These are phyloP conservation scores for Thumatha senex DNA, from an alignment of 2,888 invertebrate genomes.

Conservation along the genomic window DNA sequence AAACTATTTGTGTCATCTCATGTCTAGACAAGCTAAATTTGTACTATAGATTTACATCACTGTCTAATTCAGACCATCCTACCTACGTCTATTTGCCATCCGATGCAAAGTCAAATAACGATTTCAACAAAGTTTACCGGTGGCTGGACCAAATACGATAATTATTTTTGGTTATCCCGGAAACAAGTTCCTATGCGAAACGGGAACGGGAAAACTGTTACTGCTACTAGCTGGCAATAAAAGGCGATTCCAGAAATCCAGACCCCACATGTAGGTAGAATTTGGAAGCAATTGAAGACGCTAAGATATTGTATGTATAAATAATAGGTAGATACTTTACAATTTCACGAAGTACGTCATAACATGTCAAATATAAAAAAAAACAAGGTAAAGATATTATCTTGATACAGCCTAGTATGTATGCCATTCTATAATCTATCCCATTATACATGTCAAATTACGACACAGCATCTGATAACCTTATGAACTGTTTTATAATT, in stretches of 20 bases:
- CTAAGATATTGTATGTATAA: too few relatives aligned
- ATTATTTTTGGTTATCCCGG: too few relatives aligned
- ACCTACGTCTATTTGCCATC: slow-evolving; percentile 26
- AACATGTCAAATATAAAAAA: not conserved
- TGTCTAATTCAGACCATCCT: slow-evolving; percentile 3
- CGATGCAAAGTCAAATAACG: slow-evolving; percentile 14
- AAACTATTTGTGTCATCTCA: slow-evolving; percentile 48
- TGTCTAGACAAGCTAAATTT: slow-evolving; percentile 62
- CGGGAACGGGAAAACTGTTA: too few relatives aligned
- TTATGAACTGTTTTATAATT: not conserved
- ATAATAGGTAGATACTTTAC: not conserved
- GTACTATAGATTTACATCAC: slow-evolving; percentile 24
- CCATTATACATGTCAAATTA: not conserved
- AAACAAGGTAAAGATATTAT: not conserved
- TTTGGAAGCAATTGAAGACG: too few relatives aligned
- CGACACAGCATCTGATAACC: not conserved
- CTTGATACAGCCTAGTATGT: not conserved
- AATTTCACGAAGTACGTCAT: too few relatives aligned
- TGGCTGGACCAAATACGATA: too few relatives aligned
- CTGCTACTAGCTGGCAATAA: too few relatives aligned
- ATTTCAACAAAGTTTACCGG: slow-evolving; percentile 11
- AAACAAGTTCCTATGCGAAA: too few relatives aligned
- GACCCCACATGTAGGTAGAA: too few relatives aligned
- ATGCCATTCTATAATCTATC: not conserved
- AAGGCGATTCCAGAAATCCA: too few relatives aligned